phyloP scores from a whole-genome alignment of 64 coral and sea anemone genomes.

The Anthopleura sola region DNA sequence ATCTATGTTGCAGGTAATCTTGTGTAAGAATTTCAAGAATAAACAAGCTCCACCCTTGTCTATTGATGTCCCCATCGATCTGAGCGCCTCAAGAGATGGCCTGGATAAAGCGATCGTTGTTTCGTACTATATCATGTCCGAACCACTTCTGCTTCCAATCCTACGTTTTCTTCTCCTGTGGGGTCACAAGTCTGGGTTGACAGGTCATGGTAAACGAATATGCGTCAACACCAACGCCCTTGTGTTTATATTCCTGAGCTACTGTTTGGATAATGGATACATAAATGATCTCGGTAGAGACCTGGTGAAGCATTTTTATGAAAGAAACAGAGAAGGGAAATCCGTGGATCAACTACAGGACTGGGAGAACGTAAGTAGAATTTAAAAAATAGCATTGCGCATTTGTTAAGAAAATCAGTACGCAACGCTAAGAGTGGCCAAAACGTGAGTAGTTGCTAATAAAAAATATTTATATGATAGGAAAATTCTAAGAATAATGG shows the following conservation, averaged over 20 bases:
- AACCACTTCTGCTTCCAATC: conserved; percentile 76
- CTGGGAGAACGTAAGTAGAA: conserved; percentile 51
- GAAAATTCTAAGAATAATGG: too few relatives aligned
- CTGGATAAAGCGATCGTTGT: conserved; percentile 84
- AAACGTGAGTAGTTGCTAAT: too few relatives aligned
- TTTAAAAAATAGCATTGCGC: not conserved
- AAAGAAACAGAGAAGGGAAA: not conserved
- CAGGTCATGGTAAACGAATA: conserved; percentile 57
- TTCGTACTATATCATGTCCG: conserved; percentile 59
- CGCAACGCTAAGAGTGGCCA: too few relatives aligned
- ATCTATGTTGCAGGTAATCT: conserved; percentile 53
- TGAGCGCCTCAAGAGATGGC: conserved; percentile 83
- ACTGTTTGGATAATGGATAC: conserved; percentile 47
- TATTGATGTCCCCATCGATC: conserved; percentile 42
- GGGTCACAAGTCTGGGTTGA: conserved; percentile 72
- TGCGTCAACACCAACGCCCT: conserved; percentile 69
- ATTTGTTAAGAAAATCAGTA: too few relatives aligned
- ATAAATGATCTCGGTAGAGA: conserved; percentile 15
- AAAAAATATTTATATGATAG: too few relatives aligned
- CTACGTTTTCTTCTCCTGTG: conserved; percentile 77
- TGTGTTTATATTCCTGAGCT: conserved; percentile 69
- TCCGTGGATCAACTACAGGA: not conserved
- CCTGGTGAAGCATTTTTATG: conserved; percentile 49
- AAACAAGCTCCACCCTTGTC: conserved; percentile 11
- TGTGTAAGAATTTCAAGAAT: conserved; percentile 37